Evolutionary conservation across 1,140 invertebrate genomes (phyloP), one percentile per base, ranked within the genome.

Genomic region (Dendrolimus kikuchii): DNA sequence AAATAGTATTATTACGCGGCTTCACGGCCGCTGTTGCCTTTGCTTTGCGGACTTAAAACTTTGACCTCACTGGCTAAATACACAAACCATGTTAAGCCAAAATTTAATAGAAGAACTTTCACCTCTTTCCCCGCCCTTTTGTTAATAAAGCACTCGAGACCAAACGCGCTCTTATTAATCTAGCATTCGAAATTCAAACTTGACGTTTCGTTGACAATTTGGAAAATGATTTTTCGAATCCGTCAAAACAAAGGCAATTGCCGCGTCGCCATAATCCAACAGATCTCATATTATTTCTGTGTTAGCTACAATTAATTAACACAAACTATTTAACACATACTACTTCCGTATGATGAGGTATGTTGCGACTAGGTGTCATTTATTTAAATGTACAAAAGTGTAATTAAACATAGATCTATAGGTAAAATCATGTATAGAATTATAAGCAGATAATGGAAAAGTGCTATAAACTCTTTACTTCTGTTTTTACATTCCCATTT

Each of bases 251-350:
- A n/a, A 10, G 43, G n/a, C 23, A 5, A 10, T 45, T 10, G n/a
- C 43, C 41, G 7, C 7, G 5, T 38, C 52, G 40, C 51, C 49
- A 9, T 60, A 40, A 40, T 45, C 51, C 53, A 53, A 59, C 47
- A 53, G 59, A 63, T 51, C 49, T 55, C 57, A 50, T 47, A 54
- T 51, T 51, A n/a, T 46, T 58, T 46, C 52, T 51, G 62, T 68
- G 64, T 73, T 68, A 68, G 68, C 74, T 74, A 77, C 73, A 63
- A 66, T 68, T 64, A 64, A 71, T 64, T 57, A 69, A 71, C 69
- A 69, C 70, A 70, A 70, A 70, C 68, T 64, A 62, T 66, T 23
- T 23, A 23, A 23, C 23, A 23, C 54, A 48, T 52, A 64, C 57
- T 68, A 56, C 43, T 49, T 40, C 47, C n/a, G 45, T 59, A 57